phyloP scores from a whole-genome alignment of 2,113 vertebrate species.

The Siphamia tubifer region DNA sequence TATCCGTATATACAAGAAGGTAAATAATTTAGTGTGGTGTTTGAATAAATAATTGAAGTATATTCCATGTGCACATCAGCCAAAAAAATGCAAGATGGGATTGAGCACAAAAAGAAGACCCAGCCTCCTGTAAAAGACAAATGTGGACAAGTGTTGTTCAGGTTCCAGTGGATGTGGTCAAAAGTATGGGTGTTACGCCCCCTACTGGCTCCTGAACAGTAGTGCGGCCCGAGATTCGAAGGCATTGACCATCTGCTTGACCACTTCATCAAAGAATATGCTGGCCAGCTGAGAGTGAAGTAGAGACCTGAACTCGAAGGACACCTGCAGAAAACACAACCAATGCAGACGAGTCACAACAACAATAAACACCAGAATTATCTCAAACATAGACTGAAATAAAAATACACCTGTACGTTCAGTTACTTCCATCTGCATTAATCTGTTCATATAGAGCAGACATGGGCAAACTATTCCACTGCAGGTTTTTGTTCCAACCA shows the following conservation, averaged over 20 bases:
- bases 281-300: constrained; percentile 80
- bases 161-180: too few relatives aligned
- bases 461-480: too few relatives aligned
- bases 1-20: constrained; percentile 29
- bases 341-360: too few relatives aligned
- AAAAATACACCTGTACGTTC: too few relatives aligned
- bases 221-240: constrained; percentile 75
- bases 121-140: background rate
- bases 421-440: too few relatives aligned
- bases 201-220: constrained; percentile 55
- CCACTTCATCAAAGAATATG: constrained; percentile 81
- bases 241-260: constrained; percentile 82
- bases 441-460: too few relatives aligned
- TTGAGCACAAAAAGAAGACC: constrained; percentile 21
- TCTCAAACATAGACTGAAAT: too few relatives aligned
- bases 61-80: background rate
- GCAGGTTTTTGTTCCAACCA: too few relatives aligned
- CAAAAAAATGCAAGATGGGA: background rate
- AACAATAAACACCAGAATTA: too few relatives aligned
- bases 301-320: constrained; percentile 83
- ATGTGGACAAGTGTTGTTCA: background rate
- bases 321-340: constrained; percentile 69
- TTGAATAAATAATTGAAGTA: constrained; percentile 51
- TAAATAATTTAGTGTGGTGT: constrained; percentile 41
- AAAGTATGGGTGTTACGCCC: background rate